Evolutionary conservation across 2,888 invertebrate genomes (phyloP).

Genomic region (Yponomeuta sedellus): DNA sequence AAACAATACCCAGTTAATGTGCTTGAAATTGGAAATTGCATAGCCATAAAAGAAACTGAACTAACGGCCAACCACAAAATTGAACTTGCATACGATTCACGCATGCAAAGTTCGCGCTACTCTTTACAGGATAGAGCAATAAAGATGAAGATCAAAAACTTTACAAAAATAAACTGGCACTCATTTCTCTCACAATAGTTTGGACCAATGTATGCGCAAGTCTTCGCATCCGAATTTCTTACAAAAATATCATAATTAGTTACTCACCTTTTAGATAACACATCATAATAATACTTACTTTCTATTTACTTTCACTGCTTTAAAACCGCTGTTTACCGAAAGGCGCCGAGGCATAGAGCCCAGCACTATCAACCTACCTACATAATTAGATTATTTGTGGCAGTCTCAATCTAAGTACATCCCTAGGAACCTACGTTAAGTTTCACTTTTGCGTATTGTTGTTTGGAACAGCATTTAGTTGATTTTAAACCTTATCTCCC

Average conservation of each 20-base stretch:
- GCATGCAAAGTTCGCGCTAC: not conserved
- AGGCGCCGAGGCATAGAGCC: slow-evolving; percentile 22
- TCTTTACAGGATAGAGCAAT: not conserved
- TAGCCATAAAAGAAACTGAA: not conserved
- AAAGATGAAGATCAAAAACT: not conserved
- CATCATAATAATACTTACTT: slow-evolving; percentile 36
- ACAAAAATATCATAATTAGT: slow-evolving; percentile 20
- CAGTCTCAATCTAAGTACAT: slow-evolving; percentile 11
- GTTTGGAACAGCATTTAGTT: slow-evolving; percentile 27
- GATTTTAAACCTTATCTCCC: slow-evolving; percentile 20
- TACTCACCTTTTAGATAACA: slow-evolving; percentile 15
- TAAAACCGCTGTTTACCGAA: slow-evolving; percentile 37
- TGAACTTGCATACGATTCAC: not conserved
- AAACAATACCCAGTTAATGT: not conserved
- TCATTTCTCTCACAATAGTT: not conserved
- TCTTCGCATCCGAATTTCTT: slow-evolving; percentile 7
- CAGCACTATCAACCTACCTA: slow-evolving; percentile 16
- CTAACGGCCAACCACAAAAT: not conserved
- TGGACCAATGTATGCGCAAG: not conserved
- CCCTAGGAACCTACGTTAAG: not conserved
- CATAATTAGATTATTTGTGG: slow-evolving; percentile 12
- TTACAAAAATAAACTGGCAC: not conserved
- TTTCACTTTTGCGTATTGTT: not conserved
- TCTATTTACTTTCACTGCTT: slow-evolving; percentile 45
- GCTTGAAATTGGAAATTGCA: slow-evolving; percentile 8